Base-by-base conservation (phyloP, 2,113 vertebrate species). In the Charina bottae region DNA sequence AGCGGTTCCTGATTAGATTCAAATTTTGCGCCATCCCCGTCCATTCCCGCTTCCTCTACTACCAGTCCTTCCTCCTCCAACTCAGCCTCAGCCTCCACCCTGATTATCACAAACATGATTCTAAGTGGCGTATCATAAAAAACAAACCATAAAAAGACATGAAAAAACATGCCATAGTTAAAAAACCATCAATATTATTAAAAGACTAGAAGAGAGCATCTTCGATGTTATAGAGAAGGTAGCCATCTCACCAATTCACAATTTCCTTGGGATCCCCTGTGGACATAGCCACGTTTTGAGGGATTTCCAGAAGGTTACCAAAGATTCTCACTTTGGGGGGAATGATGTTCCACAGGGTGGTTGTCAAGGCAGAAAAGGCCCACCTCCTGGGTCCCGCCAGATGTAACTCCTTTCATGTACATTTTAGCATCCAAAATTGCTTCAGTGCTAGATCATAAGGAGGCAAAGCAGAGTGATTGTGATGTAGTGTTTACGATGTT, bases 131-230 rank as follows among this genome's bases (percentile, higher is more conserved):
- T 72, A 72, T 11, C 13, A 7, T 33, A 33, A 33, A 72, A 72
- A 96, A 94, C 59, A 95, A 90, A 15, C 13, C 89, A 93, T 94
- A 95, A 91, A 90, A 83, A 93, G 92, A 83, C 78, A 83, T 23
- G 19, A 19, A 91, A 93, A 95, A 95, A 94, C 49, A 46, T 68
- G n/a, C 26, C 26, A 33, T 72, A 33, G 28, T 28, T 62, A 4
- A 64, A 28, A 68, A 68, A 26, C 26, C 28, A 28, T 12, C 26
- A 72, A 33, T 72, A 33, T 72, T 72, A 72, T 17, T n/a, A n/a
- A 68, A 15, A 72, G 13, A 72, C 4, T 33, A 72, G 5, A 33
- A 72, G n/a, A 72, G 33, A 12, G 28, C 64, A 33, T 0, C 1
- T n/a, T 68, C 28, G 28, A 28, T 13, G 4, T 72, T 72, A 68